Base-by-base conservation (phyloP, 2,888 invertebrate genomes). In the Tachystola acroxantha region DNA sequence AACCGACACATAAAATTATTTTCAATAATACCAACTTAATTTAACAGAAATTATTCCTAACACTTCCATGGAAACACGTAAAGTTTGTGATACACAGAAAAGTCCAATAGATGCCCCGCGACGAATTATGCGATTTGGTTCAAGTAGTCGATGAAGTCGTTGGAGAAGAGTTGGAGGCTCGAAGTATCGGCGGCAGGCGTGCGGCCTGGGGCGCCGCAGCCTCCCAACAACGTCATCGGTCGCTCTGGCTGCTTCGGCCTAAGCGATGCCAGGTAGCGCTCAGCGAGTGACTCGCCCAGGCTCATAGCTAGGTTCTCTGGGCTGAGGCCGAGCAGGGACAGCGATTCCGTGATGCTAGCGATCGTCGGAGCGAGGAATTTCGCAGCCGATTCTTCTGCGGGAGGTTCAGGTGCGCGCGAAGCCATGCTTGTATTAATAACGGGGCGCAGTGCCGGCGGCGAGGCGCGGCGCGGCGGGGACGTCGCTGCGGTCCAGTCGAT, bases 111-210 rank as follows among this genome's bases (percentile, higher is more conserved):
- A 53, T 57, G 59, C 67, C 53, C 58, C 16, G n/a, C 59, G 39
- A 25, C 31, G 28, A 38, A 40, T 72, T 80, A 89, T 53, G 89
- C 89, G 68, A 89, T 88, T 74, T 89, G 89, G 70, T 89, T 90
- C 55, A 90, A 71, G 69, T 90, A 90, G 65, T 89, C 87, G 52
- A 89, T 88, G 71, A 89, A 89, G 64, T 90, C 89, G 66, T 89
- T 90, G 42, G 90, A 89, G 68, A 90, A 89, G 43, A 90, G 85
- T 69, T 90, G 90, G 57, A 90, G 79, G 37, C 73, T 67, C 30
- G 79, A 67, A 22, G 88, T 72, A 12, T 74, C 73, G 13, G 64
- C 53, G 40, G 53, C 37, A 4, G 70, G 63, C 9, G 68, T 52
- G 32, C 55, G 59, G 40, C 69, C 76, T 3, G 73, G 68, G 6